A percentile compares a stretch with the other conserved stretches of the same genome.
Evolutionary conservation across 2,797 vertebrate species (phyloP).

Genomic region (Myotis daubentonii): DNA sequence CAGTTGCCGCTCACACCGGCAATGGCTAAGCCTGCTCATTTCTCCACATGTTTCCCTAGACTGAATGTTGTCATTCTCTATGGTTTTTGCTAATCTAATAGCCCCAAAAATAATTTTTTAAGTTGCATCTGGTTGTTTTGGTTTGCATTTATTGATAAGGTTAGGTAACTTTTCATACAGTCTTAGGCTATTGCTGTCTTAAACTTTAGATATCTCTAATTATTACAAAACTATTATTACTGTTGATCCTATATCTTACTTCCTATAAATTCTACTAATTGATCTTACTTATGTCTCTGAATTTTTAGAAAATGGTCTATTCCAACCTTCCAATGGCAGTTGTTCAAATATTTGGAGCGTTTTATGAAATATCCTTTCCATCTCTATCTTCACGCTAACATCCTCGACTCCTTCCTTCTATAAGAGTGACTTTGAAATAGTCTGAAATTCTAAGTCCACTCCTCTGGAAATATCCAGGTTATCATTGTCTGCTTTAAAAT

Average conservation of each 20-base stretch:
- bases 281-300: background rate
- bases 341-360: background rate
- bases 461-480: background rate
- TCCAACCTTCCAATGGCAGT: background rate
- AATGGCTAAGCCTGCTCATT: background rate
- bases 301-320: background rate
- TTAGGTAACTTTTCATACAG: background rate
- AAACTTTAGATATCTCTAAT: background rate
- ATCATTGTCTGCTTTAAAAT: background rate
- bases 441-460: background rate
- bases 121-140: background rate
- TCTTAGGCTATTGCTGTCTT: background rate
- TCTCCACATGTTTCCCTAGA: background rate
- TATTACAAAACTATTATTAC: background rate
- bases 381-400: background rate
- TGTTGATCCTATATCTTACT: background rate
- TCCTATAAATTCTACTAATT: background rate
- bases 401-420: background rate
- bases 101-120: background rate
- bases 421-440: conserved; percentile 16
- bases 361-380: background rate
- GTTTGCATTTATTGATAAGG: background rate
- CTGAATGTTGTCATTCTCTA: background rate
- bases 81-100: background rate
- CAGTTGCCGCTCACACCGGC: background rate